Conservation (phyloP, 2,113 vertebrate genomes). For the Phrynosoma platyrhinos region DNA sequence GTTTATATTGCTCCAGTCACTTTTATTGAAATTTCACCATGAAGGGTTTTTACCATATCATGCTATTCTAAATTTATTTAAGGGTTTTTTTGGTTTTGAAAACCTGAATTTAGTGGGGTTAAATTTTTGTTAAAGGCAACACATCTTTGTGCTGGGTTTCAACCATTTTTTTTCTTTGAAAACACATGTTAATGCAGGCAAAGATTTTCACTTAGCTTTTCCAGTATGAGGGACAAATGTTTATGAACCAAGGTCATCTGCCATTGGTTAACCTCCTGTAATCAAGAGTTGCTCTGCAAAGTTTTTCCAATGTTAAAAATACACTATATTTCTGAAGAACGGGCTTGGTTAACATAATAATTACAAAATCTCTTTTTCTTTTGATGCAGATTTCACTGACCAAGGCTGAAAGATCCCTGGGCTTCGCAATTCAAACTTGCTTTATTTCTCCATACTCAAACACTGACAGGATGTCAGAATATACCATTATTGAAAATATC, state of each 20-base stretch:
- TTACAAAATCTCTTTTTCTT: constrained; percentile 52
- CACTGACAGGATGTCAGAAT: constrained; percentile 80
- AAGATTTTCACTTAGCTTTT: neutral
- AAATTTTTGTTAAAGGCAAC: too few relatives aligned
- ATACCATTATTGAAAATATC: constrained; percentile 92
- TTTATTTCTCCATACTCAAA: constrained; percentile 87
- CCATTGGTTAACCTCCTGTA: neutral
- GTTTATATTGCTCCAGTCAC: neutral
- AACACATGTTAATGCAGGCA: constrained; percentile 22
- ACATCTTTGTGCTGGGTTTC: neutral
- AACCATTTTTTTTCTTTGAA: constrained; percentile 32
- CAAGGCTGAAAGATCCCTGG: constrained; percentile 85
- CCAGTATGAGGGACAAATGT: neutral
- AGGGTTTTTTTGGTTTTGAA: neutral
- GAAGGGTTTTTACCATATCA: neutral
- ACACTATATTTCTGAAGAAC: constrained; percentile 34
- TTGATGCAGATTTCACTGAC: constrained; percentile 85
- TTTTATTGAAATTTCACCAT: neutral
- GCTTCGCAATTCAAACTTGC: constrained; percentile 91
- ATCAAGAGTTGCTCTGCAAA: constrained; percentile 20
- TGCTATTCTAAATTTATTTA: neutral
- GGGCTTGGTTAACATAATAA: constrained; percentile 52
- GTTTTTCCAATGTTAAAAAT: constrained; percentile 35
- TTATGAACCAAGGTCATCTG: neutral
- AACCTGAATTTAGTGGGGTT: too few relatives aligned